These are phyloP conservation scores for Acanthurus tractus DNA, from an alignment of 2,797 vertebrate species.

Conservation along the genomic window DNA sequence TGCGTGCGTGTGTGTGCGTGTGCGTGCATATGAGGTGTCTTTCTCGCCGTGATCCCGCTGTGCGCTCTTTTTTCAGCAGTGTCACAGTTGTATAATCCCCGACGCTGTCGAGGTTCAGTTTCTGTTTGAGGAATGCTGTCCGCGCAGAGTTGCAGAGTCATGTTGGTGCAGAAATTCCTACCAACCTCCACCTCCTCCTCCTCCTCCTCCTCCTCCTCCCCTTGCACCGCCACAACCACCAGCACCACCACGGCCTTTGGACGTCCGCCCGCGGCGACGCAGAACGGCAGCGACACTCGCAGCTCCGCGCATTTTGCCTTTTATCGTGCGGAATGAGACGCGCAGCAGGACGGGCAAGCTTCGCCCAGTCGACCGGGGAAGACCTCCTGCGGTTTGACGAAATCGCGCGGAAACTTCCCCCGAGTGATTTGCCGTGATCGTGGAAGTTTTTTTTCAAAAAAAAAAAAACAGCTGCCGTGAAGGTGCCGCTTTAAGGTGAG, in stretches of 20 bases:
- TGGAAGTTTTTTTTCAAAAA: background rate
- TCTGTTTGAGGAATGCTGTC: conserved; percentile 62
- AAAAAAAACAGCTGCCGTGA: background rate
- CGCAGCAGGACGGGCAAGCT: background rate
- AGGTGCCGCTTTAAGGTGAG: conserved; percentile 47
- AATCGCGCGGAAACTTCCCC: conserved; percentile 10
- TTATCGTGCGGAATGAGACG: background rate
- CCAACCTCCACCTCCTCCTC: background rate
- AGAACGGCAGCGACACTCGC: background rate
- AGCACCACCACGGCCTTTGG: conserved; percentile 13
- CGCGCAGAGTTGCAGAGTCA: conserved; percentile 81
- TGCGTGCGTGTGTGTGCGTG: background rate
- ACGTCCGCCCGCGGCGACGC: conserved; percentile 24
- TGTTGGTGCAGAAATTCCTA: conserved; percentile 71
- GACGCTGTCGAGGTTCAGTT: conserved; percentile 34
- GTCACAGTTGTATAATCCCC: conserved; percentile 28
- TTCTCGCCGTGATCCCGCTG: background rate
- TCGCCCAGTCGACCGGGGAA: background rate
- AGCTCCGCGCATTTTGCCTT: conserved; percentile 3
- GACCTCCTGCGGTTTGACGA: background rate
- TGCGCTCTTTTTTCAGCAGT: background rate
- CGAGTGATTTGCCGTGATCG: background rate
- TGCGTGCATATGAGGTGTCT: background rate
- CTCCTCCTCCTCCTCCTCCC: background rate
- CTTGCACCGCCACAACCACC: background rate